A percentile compares a stretch with the other conserved stretches of the same genome.
These are phyloP conservation scores for Petrolisthes manimaculis DNA, from an alignment of 2,888 invertebrate genomes.

Conservation along the genomic window DNA sequence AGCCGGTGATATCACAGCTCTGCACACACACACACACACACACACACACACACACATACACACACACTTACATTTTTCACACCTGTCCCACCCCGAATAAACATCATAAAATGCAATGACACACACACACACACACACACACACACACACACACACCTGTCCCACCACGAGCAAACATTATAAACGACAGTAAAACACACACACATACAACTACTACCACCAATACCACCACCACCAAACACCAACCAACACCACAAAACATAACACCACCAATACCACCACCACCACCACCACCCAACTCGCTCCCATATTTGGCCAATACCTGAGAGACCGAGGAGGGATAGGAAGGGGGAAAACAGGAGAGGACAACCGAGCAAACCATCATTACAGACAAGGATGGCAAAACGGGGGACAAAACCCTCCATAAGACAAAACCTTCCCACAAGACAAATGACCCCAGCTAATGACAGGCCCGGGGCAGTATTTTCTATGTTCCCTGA, in stretches of 20 bases:
- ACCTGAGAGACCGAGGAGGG: neutral
- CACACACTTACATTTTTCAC: neutral
- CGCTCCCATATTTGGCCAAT: neutral
- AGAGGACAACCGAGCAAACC: neutral
- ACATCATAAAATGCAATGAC: neutral
- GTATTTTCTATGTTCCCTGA: conserved; percentile 17
- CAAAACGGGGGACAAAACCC: conserved; percentile 21
- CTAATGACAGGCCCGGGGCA: conserved; percentile 23
- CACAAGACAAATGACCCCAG: conserved; percentile 13
- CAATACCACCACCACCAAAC: neutral
- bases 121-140: neutral
- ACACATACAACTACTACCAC: neutral
- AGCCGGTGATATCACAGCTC: neutral
- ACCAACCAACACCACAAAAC: neutral
- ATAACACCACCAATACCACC: neutral
- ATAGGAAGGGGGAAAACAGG: too few species aligned
- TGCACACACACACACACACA: conserved; percentile 15
- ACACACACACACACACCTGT: conserved; percentile 2
- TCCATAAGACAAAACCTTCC: conserved; percentile 19
- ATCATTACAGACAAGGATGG: conserved; percentile 24
- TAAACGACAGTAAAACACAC: neutral
- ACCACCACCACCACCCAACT: neutral
- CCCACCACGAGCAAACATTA: neutral
- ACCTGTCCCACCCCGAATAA: neutral
- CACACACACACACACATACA: conserved; percentile 11